Percentiles rank a stretch among this genome's conserved stretches.
Evolutionary conservation across 2,888 invertebrate species (phyloP).

Genomic region (Drosophila austrosaltans): DNA sequence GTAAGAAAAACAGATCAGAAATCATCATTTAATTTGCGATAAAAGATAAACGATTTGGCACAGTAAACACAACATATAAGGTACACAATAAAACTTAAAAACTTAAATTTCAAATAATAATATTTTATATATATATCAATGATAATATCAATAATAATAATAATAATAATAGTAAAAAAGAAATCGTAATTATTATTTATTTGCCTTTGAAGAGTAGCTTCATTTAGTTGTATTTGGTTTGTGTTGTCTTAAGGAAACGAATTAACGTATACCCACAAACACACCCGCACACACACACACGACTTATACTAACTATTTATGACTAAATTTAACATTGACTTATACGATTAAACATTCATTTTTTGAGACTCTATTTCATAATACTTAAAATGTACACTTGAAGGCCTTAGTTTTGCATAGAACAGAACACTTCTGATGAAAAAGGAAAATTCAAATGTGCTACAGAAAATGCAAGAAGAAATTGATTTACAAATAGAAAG

Average conservation of each 20-base stretch:
- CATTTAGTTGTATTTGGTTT: slow-evolving; percentile 18
- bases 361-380: slow-evolving; percentile 60
- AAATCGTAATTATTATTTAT: slow-evolving; percentile 36
- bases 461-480: slow-evolving; percentile 60
- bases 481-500: background rate
- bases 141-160: slow-evolving; percentile 15
- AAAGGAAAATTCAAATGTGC: slow-evolving; percentile 16
- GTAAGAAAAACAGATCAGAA: slow-evolving; percentile 61
- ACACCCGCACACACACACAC: slow-evolving; percentile 50
- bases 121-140: slow-evolving; percentile 22
- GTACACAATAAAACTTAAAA: slow-evolving; percentile 33
- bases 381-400: slow-evolving; percentile 74
- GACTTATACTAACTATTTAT: slow-evolving; percentile 45
- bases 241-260: slow-evolving; percentile 69
- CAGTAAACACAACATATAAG: slow-evolving; percentile 28
- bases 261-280: slow-evolving; percentile 66
- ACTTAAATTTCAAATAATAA: slow-evolving; percentile 34
- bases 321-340: slow-evolving; percentile 49
- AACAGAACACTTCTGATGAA: slow-evolving; percentile 42
- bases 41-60: slow-evolving; percentile 52
- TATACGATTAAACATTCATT: slow-evolving; percentile 55
- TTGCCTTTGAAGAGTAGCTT: slow-evolving; percentile 43
- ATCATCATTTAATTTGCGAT: slow-evolving; percentile 60
- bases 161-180: slow-evolving; percentile 21
- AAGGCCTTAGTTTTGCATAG: slow-evolving; percentile 67